Percentiles rank a stretch among this genome's conserved stretches.
These are phyloP conservation scores for Dryococelus australis DNA, from an alignment of 2,888 invertebrate genomes.

Conservation along the genomic window DNA sequence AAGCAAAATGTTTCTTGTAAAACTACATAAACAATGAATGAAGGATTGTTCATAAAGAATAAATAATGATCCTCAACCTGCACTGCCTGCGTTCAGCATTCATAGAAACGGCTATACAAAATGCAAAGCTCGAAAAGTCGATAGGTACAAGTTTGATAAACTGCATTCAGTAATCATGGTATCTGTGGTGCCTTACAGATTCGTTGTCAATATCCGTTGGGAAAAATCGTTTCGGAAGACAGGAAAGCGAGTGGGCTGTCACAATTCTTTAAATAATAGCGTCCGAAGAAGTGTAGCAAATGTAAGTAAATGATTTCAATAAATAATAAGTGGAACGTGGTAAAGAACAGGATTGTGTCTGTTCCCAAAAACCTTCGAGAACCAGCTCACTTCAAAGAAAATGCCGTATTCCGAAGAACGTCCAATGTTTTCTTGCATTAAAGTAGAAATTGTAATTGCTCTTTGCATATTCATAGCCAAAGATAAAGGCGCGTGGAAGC, in stretches of 20 bases:
- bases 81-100: neutral
- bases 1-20: neutral
- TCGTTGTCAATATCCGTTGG: neutral
- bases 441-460: neutral
- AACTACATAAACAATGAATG: neutral
- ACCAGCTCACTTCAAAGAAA: neutral
- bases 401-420: neutral
- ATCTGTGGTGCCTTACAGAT: neutral
- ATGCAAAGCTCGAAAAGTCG: neutral
- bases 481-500: neutral
- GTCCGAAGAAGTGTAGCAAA: neutral
- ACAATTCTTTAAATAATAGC: too few species aligned
- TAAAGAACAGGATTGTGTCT: neutral
- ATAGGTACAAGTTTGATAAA: neutral
- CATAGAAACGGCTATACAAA: neutral
- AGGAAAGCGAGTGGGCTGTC: too few species aligned
- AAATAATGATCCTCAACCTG: neutral
- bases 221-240: too few species aligned
- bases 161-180: neutral
- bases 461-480: constrained; percentile 6
- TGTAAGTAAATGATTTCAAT: neutral
- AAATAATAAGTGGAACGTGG: neutral
- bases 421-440: neutral
- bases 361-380: neutral
- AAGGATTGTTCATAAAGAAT: neutral